These are phyloP conservation scores for Hypolimnas misippus DNA, from an alignment of 2,888 invertebrate genomes.

Conservation along the genomic window DNA sequence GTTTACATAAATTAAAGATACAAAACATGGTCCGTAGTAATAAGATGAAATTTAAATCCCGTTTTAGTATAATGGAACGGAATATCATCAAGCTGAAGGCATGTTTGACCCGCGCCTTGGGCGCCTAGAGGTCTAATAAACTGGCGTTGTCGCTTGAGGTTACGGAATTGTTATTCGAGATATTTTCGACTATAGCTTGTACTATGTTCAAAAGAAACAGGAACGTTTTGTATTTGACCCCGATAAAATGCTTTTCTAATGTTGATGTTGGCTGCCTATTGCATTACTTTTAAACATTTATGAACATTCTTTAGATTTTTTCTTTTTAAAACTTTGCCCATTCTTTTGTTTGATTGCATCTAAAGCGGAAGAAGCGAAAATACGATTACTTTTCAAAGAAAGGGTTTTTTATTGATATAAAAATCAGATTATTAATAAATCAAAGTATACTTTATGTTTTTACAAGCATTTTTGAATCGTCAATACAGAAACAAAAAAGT, in stretches of 20 bases:
- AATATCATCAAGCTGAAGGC: constrained; percentile 19
- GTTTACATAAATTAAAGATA: background rate
- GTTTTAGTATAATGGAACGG: constrained; percentile 23
- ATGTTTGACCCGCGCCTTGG: constrained; percentile 20
- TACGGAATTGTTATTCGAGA: constrained; percentile 21
- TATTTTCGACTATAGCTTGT: constrained; percentile 5
- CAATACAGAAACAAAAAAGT: too few species aligned
- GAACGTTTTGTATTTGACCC: background rate
- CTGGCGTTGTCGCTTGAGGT: constrained; percentile 27
- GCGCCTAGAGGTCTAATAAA: constrained; percentile 26
- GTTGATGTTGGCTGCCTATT: background rate
- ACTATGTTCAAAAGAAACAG: background rate
- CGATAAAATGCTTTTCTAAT: background rate
- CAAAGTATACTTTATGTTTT: too few species aligned
- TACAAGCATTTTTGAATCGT: too few species aligned
- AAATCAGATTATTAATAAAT: too few species aligned
- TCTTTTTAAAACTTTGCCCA: background rate
- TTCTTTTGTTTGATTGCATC: too few species aligned
- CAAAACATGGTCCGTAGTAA: background rate
- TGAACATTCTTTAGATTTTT: background rate
- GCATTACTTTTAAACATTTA: background rate
- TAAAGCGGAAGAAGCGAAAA: too few species aligned
- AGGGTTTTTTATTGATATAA: too few species aligned
- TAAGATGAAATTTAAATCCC: constrained; percentile 11
- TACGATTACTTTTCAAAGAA: too few species aligned